Evolutionary conservation across 2,113 vertebrate genomes (phyloP).

Genomic region (Heterotilapia buettikoferi): DNA sequence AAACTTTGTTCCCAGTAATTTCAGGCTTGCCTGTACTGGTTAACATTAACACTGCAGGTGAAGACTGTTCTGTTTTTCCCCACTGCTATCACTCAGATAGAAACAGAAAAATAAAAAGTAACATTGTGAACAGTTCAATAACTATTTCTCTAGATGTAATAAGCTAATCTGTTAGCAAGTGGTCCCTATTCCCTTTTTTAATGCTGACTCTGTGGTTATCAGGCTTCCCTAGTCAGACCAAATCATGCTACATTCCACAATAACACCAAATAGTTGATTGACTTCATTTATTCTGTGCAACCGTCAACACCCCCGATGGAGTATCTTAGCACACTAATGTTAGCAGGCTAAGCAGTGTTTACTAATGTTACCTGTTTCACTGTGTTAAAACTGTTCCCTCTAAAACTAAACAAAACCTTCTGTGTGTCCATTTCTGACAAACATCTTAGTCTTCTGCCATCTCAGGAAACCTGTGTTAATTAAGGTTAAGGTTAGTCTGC

Average conservation of each 20-base stretch:
- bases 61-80: background rate
- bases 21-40: background rate
- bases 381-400: background rate
- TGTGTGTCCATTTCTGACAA: background rate
- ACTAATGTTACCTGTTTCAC: fast-evolving
- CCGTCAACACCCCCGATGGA: background rate
- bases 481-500: background rate
- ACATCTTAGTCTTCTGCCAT: background rate
- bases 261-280: background rate
- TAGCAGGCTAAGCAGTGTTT: background rate
- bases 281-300: background rate
- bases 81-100: background rate
- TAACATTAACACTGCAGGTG: background rate
- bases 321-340: background rate
- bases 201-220: background rate
- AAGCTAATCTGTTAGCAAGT: background rate
- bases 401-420: background rate
- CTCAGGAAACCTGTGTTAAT: background rate
- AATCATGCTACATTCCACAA: background rate
- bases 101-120: background rate
- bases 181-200: background rate
- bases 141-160: background rate
- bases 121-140: background rate
- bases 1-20: background rate
- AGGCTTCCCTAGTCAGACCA: background rate